phyloP scores from a whole-genome alignment of 1,140 invertebrate species.

The Zaprionus ornatus region DNA sequence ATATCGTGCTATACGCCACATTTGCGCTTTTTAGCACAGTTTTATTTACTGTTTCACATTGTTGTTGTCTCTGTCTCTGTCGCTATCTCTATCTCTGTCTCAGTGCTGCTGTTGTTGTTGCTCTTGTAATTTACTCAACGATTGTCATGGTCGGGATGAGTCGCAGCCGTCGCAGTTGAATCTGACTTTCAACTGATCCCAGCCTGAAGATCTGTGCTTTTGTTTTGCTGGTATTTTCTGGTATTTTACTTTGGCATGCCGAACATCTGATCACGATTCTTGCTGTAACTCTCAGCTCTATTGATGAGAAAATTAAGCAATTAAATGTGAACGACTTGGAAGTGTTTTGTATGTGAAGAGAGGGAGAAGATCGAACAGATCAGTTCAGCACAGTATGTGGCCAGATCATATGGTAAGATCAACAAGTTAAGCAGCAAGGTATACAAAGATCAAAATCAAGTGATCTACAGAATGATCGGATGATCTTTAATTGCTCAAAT shows the following conservation, averaged over 20 bases:
- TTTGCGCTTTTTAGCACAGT: slow-evolving; percentile 66
- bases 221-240: slow-evolving; percentile 33
- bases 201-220: slow-evolving; percentile 25
- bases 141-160: slow-evolving; percentile 61
- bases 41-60: slow-evolving; percentile 68
- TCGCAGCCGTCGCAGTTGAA: neutral
- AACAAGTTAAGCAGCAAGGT: neutral
- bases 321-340: slow-evolving; percentile 49
- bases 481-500: neutral
- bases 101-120: neutral
- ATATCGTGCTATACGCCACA: slow-evolving; percentile 80
- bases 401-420: slow-evolving; percentile 6
- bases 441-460: neutral
- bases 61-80: slow-evolving; percentile 27
- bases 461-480: neutral
- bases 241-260: slow-evolving; percentile 39
- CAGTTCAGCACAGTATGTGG: neutral
- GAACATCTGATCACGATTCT: slow-evolving; percentile 69
- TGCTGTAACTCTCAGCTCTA: slow-evolving; percentile 33
- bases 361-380: slow-evolving; percentile 19
- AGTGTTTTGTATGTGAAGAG: slow-evolving; percentile 30
- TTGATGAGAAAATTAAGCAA: slow-evolving; percentile 75
- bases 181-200: slow-evolving; percentile 15
- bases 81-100: neutral
- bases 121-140: slow-evolving; percentile 47